Base-by-base conservation (phyloP, 2,797 vertebrate genomes). In the Oceanodroma leucorhoa region DNA sequence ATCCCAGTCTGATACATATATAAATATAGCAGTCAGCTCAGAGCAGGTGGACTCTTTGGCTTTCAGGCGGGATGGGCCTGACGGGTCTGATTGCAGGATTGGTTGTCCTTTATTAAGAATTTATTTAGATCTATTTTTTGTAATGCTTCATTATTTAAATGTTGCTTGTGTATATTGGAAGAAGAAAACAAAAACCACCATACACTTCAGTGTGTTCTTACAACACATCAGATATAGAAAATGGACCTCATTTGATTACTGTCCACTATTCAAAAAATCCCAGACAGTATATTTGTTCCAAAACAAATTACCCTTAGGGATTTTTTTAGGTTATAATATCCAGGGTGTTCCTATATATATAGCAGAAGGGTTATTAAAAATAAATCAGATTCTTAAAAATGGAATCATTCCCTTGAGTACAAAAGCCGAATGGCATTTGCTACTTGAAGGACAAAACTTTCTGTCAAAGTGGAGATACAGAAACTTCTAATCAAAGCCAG, bases 31-130 rank as follows among this genome's bases (percentile, higher is more conserved):
- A 86, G 72, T 69, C 71, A 80, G 62, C 87, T 84, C 64, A 77
- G 66, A 96, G 88, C 93, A 95, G 94, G 91, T 96, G 96, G 93
- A 91, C 55, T 48, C 61, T 78, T 32, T 94, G 91, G 65, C 82
- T 85, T 83, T 89, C 73, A 61, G 75, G 54, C 17, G 0, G 48
- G 41, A 80, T 5, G 5, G 64, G 38, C 61, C 55, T 92, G 64
- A 54, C 0, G 36, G 46, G 64, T 92, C 88, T 89, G 78, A 45
- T 48, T 94, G 95, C 66, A 82, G 77, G 58, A 86, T 10, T 66
- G 43, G 18, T 90, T 87, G 46, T 54, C 41, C 27, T 86, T 95
- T 60, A 66, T 73, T 79, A 94, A 91, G 77, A 84, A 48, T 90
- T 90, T 92, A 82, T 90, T 90, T 84, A 57, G 53, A 58, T 61